Evolutionary conservation across 2,888 invertebrate species (phyloP), one percentile per base, ranked within the genome.

Genomic region (Dasypolia templi): DNA sequence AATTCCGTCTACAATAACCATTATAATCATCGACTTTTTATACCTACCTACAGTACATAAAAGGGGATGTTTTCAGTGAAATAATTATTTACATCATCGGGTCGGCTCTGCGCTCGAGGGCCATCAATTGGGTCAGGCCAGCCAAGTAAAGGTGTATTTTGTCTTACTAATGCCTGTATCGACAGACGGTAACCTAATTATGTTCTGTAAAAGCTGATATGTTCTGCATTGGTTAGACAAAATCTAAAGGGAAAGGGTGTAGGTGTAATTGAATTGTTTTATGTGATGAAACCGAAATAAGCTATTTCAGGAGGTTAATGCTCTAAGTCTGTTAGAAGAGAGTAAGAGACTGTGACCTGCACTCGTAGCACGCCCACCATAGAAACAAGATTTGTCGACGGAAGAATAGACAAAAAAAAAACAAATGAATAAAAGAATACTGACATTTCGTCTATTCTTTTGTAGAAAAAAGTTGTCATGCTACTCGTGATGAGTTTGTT

Each of bases 41-140:
- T 53, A 64, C 61, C 56, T 53, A 64, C 61, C 56, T 55, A 65
- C 22, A 26, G n/a, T 26, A 7, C 3, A 49, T 29, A 72, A 26
- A 62, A 42, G 42, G 49, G 51, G 65, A 79, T 69, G 53, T 75
- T 79, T 73, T 72, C 70, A 44, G 49, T 76, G 53, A 55, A 76
- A 79, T 79, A 49, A 82, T 81, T 63, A 82, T 77, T 64, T 70
- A 76, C 64, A 74, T 67, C 64, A 74, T 67, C 71, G 65, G 80
- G 81, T 78, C 81, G 65, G 72, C 55, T 70, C 70, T 73, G 29
- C 49, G 73, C 63, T 53, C 72, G 69, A 79, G 72, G 63, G 61
- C 73, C 59, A 81, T 83, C 80, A 87, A 87, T 79, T 88, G 84
- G 88, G 88, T 89, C 88, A 87, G 74, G 74, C 83, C 64, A 83